A percentile compares a stretch with the other conserved stretches of the same genome.
Conservation (phyloP, 2,888 invertebrate genomes). For the Ochropacha duplaris region DNA sequence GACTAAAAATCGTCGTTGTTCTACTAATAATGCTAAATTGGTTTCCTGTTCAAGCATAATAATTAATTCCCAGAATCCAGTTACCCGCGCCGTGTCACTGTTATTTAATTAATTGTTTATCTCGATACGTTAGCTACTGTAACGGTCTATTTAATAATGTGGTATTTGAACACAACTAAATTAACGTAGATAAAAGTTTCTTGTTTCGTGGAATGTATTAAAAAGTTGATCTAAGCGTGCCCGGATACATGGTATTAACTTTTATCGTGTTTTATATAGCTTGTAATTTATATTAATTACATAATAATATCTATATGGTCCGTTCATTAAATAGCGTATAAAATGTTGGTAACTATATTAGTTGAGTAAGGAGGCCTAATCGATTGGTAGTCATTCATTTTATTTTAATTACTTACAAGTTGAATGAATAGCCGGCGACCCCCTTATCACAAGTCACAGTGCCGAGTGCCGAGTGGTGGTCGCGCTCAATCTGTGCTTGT, state of each 20-base stretch:
- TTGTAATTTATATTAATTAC: neutral
- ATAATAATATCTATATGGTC: neutral
- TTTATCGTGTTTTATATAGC: conserved; percentile 3
- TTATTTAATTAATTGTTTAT: conserved; percentile 2
- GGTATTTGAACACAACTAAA: neutral
- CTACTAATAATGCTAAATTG: neutral
- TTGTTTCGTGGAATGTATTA: neutral
- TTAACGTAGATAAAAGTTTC: neutral
- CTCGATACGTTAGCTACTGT: neutral
- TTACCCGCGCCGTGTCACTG: conserved; percentile 2
- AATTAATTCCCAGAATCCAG: conserved; percentile 6
- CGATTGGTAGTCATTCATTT: conserved; percentile 53
- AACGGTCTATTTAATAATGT: neutral
- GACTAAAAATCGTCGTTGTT: conserved; percentile 5
- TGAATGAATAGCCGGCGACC: conserved; percentile 65
- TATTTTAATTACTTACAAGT: conserved; percentile 59
- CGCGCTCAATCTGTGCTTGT: conserved; percentile 42
- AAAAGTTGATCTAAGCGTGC: neutral
- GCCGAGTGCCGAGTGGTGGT: conserved; percentile 32
- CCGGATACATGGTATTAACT: conserved; percentile 1
- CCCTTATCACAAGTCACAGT: conserved; percentile 53
- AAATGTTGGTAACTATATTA: conserved; percentile 4
- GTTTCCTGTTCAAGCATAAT: conserved; percentile 2
- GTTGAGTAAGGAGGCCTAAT: conserved; percentile 11
- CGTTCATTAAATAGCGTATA: neutral